Evolutionary conservation across 2,113 vertebrate species (phyloP), one percentile per base, ranked within the genome.

Genomic region (Lynx canadensis): DNA sequence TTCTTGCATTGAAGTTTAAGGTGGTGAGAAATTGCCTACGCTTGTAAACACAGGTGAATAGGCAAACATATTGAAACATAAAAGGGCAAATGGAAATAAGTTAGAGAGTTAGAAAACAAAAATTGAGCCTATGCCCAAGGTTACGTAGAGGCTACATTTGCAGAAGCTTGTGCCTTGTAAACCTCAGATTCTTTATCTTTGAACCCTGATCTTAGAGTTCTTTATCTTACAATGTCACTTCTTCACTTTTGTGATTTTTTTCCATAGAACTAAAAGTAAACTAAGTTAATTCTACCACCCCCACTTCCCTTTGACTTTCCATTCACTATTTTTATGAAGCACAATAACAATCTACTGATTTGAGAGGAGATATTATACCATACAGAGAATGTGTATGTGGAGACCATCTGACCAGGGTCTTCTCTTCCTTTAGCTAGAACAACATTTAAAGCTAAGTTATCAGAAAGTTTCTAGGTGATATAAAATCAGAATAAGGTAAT

Each of bases 101-200:
- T 89, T 81, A 91, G 92, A 79, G 96, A 85, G 73, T 38, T 31
- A 80, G 84, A 81, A 92, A 76, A 97, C 8, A 90, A 84, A 93
- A 96, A 31, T 33, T 36, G 74, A 91, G 45, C 68, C n/a, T 93
- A 21, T 4, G 29, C 52, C 36, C 33, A 55, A 12, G 45, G 86
- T 90, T 5, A 38, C 9, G 66, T 50, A 25, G 45, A 80, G 80
- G 16, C 41, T 80, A 5, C 7, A n/a, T 92, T 92, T 89, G 90
- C 65, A 89, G 95, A 91, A 90, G 55, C n/a, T 27, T 68, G 0
- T 78, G 27, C 55, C 60, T 88, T 86, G 71, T 78, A 94, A 85
- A 94, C 76, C 91, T 96, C 80, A 96, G 50, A 69, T 91, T 88
- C 52, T 95, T 93, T 95, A 88, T 95, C 95, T 97, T 83, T 83